Conservation (phyloP, 2,888 invertebrate species). For the Magallana nippona region DNA sequence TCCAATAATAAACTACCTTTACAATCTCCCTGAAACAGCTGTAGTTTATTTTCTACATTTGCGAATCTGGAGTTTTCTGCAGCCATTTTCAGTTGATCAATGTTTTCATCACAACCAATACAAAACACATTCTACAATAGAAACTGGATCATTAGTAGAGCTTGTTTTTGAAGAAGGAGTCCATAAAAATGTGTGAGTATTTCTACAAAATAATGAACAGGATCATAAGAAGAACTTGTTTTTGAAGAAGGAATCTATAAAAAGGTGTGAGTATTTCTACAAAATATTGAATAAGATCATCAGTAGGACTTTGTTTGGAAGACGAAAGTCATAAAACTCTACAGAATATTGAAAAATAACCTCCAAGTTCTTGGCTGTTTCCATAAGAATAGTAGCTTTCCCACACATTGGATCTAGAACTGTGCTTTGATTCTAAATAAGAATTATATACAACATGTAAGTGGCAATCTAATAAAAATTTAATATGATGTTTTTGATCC, state of each 20-base stretch:
- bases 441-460: neutral
- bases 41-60: constrained; percentile 32
- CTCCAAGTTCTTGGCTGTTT: constrained; percentile 62
- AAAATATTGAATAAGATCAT: no score
- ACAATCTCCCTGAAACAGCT: constrained; percentile 52
- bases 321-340: neutral
- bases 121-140: constrained; percentile 39
- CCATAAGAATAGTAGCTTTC: constrained; percentile 70
- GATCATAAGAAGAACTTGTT: neutral
- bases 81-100: constrained; percentile 42
- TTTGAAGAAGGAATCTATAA: no score
- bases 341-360: constrained; percentile 48
- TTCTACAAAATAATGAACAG: neutral
- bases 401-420: constrained; percentile 77
- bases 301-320: no score
- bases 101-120: constrained; percentile 46
- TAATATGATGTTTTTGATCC: neutral
- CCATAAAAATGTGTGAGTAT: neutral
- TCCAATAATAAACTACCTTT: constrained; percentile 35
- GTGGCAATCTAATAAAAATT: neutral
- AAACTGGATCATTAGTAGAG: neutral
- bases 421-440: constrained; percentile 62
- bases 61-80: constrained; percentile 43
- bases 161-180: no score
- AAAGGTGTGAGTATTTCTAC: neutral